Conservation (phyloP, 2,888 invertebrate species). For the Ormyrus nitidulus region DNA sequence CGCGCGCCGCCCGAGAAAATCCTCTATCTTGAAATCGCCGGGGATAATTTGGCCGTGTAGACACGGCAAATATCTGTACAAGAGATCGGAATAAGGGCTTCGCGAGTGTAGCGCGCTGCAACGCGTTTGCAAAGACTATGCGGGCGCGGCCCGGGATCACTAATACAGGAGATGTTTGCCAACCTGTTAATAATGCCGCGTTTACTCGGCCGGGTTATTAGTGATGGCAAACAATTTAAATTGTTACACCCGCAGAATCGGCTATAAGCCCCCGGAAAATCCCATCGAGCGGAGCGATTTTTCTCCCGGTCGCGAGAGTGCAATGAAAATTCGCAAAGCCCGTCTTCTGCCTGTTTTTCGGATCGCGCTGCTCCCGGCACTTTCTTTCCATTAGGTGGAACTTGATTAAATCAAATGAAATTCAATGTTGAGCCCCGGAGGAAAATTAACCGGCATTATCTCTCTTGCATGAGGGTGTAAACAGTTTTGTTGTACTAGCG, state of each 20-base stretch:
- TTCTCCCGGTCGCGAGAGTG: not conserved
- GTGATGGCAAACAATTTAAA: conserved; percentile 73
- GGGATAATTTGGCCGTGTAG: conserved; percentile 72
- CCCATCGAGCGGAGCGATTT: conserved; percentile 25
- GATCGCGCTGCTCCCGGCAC: conserved; percentile 18
- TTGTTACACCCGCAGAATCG: conserved; percentile 67
- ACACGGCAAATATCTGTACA: conserved; percentile 74
- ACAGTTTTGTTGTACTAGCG: conserved; percentile 56
- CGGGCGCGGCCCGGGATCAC: conserved; percentile 67
- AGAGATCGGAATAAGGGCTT: conserved; percentile 70
- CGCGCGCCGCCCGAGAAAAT: conserved; percentile 62
- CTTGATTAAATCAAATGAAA: conserved; percentile 50
- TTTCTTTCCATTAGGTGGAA: conserved; percentile 39
- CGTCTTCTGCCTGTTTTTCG: not conserved
- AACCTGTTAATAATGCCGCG: conserved; percentile 74
- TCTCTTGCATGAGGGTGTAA: conserved; percentile 24
- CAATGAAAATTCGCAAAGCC: conserved; percentile 24
- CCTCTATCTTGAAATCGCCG: conserved; percentile 71
- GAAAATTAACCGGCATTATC: conserved; percentile 45
- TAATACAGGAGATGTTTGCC: conserved; percentile 72
- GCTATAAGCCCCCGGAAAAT: conserved; percentile 22
- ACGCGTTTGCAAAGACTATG: conserved; percentile 64
- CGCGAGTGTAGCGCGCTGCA: conserved; percentile 43
- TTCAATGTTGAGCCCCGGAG: conserved; percentile 31
- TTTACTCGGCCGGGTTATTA: conserved; percentile 73